Conservation (phyloP, 1,140 invertebrate genomes). For the Tachypleus tridentatus region DNA sequence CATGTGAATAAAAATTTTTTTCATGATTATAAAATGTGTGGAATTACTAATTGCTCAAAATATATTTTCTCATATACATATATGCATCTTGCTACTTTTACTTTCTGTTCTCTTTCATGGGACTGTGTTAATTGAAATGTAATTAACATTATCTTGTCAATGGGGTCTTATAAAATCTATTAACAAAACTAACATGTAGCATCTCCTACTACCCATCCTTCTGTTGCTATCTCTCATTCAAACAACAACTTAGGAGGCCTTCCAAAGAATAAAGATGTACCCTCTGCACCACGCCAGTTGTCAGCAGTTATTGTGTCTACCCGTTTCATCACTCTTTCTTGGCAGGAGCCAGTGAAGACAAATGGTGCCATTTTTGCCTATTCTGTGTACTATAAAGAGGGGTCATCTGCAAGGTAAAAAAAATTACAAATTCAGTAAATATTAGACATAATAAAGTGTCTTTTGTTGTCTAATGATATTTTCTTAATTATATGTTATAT, state of each 20-base stretch:
- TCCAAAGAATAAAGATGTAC: constrained; percentile 32
- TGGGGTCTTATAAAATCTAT: too few species aligned
- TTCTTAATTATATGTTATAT: too few species aligned
- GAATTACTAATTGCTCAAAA: too few species aligned
- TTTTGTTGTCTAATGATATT: constrained; percentile 5
- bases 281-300: constrained; percentile 56
- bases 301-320: constrained; percentile 60
- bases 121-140: too few species aligned
- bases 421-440: constrained; percentile 8
- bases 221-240: constrained; percentile 15
- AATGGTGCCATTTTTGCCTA: constrained; percentile 58
- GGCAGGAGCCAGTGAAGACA: constrained; percentile 53
- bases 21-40: too few species aligned
- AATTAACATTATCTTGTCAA: too few species aligned
- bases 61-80: too few species aligned
- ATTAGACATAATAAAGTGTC: constrained; percentile 2
- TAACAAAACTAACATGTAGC: constrained; percentile 11
- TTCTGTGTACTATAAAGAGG: constrained; percentile 65
- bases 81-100: too few species aligned
- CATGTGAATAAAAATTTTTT: too few species aligned
- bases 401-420: constrained; percentile 57
- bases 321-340: constrained; percentile 69
- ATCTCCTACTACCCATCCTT: constrained; percentile 19
- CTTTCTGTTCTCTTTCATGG: too few species aligned
- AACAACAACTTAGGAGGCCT: constrained; percentile 15